Conservation (phyloP, 2,888 invertebrate genomes). For the Meteorus colon region DNA sequence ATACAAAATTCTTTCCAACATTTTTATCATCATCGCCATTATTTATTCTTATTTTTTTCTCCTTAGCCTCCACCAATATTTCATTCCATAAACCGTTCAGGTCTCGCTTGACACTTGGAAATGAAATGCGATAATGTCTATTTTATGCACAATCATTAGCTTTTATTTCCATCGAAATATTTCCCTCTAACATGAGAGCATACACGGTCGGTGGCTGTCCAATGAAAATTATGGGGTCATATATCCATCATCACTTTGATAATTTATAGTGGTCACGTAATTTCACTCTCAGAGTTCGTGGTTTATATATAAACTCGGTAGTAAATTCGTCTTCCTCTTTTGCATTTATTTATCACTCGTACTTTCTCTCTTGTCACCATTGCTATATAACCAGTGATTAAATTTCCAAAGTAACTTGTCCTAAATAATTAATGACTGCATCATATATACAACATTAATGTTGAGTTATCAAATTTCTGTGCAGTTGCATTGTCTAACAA, state of each 20-base stretch:
- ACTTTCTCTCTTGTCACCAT: background rate
- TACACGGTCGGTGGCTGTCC: background rate
- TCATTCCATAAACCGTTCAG: no score
- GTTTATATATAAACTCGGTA: background rate
- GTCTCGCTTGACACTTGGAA: background rate
- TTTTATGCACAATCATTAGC: background rate
- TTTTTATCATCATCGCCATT: no score
- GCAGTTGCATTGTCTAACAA: conserved; percentile 7
- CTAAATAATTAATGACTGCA: conserved; percentile 8
- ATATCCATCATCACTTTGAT: conserved; percentile 8
- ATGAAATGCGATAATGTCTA: background rate
- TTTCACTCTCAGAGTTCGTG: background rate
- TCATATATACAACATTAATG: background rate
- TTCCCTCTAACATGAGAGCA: background rate
- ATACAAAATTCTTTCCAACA: no score
- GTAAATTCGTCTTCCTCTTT: background rate
- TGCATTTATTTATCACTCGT: background rate
- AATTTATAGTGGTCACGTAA: conserved; percentile 10
- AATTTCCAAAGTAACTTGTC: background rate
- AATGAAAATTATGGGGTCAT: background rate
- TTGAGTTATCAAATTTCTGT: background rate
- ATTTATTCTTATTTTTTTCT: no score
- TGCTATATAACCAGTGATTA: background rate
- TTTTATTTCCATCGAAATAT: conserved; percentile 4
- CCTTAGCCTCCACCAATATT: no score